Percentiles rank a stretch among this genome's conserved stretches.
Evolutionary conservation across 2,797 vertebrate genomes (phyloP).

Genomic region (Pangasius mekongensis): DNA sequence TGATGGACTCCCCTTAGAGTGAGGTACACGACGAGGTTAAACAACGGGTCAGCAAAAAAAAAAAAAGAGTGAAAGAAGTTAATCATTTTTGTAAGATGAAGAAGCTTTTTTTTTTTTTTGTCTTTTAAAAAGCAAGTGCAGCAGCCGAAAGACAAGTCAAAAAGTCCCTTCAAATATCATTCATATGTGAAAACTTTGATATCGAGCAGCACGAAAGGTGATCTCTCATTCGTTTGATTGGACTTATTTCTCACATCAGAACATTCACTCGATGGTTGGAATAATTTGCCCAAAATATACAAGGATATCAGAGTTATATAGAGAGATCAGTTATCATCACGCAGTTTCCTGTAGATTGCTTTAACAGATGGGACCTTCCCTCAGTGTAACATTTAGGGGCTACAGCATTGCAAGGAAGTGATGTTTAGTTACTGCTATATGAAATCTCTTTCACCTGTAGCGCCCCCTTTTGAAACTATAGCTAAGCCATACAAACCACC

Average conservation of each 20-base stretch:
- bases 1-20: constrained; percentile 89
- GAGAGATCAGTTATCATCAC: background rate
- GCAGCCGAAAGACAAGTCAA: constrained; percentile 44
- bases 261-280: background rate
- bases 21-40: background rate
- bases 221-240: background rate
- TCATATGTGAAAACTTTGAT: constrained; percentile 25
- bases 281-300: background rate
- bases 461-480: constrained; percentile 19
- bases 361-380: constrained; percentile 31
- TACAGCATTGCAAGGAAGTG: background rate
- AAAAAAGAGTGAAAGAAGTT: constrained; percentile 29
- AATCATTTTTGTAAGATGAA: background rate
- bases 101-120: background rate
- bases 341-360: background rate
- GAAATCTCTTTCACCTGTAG: background rate
- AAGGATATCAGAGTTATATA: background rate
- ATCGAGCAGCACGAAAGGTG: background rate
- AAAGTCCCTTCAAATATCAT: constrained; percentile 25
- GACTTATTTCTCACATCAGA: constrained; percentile 1
- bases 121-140: constrained; percentile 18
- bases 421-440: background rate
- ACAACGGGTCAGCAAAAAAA: constrained; percentile 32
- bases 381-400: constrained; percentile 37
- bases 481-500: constrained; percentile 30